Evolutionary conservation across 2,113 vertebrate species (phyloP).

Genomic region (Sylvia atricapilla): DNA sequence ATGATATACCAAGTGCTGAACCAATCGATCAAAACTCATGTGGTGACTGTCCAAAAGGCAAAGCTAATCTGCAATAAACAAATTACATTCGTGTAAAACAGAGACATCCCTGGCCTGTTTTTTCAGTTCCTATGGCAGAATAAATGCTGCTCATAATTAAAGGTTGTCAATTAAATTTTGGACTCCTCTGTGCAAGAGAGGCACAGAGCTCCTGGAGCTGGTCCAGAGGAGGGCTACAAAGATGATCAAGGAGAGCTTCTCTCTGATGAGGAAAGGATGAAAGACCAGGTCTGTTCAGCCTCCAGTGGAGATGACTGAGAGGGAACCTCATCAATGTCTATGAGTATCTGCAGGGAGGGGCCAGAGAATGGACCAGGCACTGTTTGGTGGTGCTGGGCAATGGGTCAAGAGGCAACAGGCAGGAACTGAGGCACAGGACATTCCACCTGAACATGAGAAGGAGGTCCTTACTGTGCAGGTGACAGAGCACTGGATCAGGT

Average conservation of each 20-base stretch:
- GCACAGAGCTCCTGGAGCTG: no score
- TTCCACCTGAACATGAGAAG: neutral
- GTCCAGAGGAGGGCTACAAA: neutral
- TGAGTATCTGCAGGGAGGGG: neutral
- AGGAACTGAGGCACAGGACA: neutral
- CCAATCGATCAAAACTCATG: neutral
- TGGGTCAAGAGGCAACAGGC: neutral
- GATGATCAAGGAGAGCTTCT: neutral
- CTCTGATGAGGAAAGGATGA: neutral
- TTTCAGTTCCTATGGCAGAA: neutral
- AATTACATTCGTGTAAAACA: neutral
- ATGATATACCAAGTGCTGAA: neutral
- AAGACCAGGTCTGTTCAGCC: no score
- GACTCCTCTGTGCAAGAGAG: neutral
- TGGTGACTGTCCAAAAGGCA: neutral
- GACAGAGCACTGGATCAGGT: neutral
- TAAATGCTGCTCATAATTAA: neutral
- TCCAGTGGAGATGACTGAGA: neutral
- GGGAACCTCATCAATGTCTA: neutral
- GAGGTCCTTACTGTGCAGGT: no score
- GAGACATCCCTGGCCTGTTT: neutral
- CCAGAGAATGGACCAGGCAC: neutral
- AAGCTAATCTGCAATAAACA: neutral
- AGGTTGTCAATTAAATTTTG: neutral
- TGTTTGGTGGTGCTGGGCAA: accelerated